phyloP scores from a whole-genome alignment of 2,797 vertebrate genomes.

The Synaphobranchus kaupii region DNA sequence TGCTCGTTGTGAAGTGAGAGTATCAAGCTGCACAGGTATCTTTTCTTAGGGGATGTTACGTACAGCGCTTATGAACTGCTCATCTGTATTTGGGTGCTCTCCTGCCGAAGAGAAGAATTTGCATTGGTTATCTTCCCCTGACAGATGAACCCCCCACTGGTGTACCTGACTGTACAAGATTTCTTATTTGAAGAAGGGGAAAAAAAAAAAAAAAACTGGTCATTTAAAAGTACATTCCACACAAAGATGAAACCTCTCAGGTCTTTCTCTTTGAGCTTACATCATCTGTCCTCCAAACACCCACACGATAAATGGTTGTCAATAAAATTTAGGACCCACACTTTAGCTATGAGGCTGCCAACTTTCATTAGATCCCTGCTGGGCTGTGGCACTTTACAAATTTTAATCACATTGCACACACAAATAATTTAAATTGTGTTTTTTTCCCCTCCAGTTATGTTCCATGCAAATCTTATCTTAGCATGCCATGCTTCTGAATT shows the following conservation, averaged over 20 bases:
- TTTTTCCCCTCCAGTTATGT: not conserved
- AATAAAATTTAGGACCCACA: slow-evolving; percentile 7
- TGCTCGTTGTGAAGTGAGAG: not conserved
- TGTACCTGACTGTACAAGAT: not conserved
- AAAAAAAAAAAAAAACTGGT: not conserved
- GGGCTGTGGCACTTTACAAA: not conserved
- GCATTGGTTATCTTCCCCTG: not conserved
- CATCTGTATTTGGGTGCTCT: not conserved
- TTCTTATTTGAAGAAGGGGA: not conserved
- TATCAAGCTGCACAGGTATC: not conserved
- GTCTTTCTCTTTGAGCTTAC: slow-evolving; percentile 9
- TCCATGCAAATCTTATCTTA: not conserved
- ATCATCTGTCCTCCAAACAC: not conserved
- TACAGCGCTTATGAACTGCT: not conserved
- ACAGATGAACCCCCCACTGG: not conserved
- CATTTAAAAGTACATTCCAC: slow-evolving; percentile 3
- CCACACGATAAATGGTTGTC: not conserved
- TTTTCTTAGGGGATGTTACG: not conserved
- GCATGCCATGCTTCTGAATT: not conserved
- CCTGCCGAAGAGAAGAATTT: not conserved
- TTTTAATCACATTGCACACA: not conserved
- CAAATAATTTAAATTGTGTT: not conserved
- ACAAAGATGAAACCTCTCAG: not conserved
- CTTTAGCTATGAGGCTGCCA: not conserved
- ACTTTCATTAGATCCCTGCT: slow-evolving; percentile 14